These are phyloP conservation scores for Meda fulgida DNA, from an alignment of 2,797 vertebrate species.

Conservation along the genomic window DNA sequence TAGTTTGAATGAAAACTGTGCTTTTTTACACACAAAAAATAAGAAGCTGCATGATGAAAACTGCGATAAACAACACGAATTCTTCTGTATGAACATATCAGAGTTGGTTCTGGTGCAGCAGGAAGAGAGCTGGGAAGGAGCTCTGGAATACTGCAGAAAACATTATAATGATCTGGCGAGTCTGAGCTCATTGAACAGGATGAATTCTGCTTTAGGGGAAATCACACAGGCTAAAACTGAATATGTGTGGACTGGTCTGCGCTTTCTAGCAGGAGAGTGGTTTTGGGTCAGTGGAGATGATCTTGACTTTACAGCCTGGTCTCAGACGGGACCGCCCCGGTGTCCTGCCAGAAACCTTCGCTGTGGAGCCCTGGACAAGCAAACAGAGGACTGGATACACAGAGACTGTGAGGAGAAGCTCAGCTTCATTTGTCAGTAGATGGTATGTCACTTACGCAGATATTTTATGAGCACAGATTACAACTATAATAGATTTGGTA, in stretches of 20 bases:
- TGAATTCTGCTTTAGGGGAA: background rate
- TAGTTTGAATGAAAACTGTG: too few species aligned
- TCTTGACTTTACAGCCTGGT: conserved; percentile 56
- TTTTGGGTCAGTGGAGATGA: conserved; percentile 60
- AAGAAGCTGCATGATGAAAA: too few species aligned
- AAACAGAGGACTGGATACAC: background rate
- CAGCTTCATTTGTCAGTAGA: conserved; percentile 31
- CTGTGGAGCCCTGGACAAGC: conserved; percentile 45
- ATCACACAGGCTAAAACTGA: background rate
- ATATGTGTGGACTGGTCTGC: conserved; percentile 46
- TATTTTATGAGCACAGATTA: too few species aligned
- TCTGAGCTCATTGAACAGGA: conserved; percentile 22
- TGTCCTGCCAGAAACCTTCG: conserved; percentile 41
- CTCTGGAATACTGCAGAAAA: conserved; percentile 53
- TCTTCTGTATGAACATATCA: conserved; percentile 47
- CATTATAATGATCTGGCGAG: conserved; percentile 36
- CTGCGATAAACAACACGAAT: too few species aligned
- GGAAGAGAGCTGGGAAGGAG: background rate
- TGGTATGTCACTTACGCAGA: background rate
- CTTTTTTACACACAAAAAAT: background rate
- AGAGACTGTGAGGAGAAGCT: conserved; percentile 49
- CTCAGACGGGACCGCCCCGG: background rate
- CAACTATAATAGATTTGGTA: background rate
- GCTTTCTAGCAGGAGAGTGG: conserved; percentile 56
- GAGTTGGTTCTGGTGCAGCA: conserved; percentile 44